Conservation (phyloP, 1,140 invertebrate species). For the Drosophila ambigua region DNA sequence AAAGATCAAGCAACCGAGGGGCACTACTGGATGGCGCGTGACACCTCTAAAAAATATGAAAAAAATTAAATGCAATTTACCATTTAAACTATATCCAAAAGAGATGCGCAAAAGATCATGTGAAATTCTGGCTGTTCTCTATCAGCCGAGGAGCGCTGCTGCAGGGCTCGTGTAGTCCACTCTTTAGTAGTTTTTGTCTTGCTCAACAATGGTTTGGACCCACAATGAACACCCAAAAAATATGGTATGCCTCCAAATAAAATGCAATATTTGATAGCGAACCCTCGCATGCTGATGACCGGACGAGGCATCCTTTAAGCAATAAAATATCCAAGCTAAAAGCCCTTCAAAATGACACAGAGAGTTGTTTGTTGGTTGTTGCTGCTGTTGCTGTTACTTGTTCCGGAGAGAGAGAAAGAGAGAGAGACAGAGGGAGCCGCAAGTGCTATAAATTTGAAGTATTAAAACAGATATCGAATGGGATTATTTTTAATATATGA, state of each 20-base stretch:
- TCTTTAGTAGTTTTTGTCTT: too few relatives aligned
- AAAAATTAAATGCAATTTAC: too few relatives aligned
- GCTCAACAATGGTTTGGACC: not conserved
- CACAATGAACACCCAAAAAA: not conserved
- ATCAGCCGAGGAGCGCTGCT: too few relatives aligned
- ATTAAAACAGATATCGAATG: conserved; percentile 80
- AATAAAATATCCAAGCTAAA: conserved; percentile 75
- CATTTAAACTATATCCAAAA: too few relatives aligned
- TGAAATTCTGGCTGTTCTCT: too few relatives aligned
- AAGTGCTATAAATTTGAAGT: conserved; percentile 74
- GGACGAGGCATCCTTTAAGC: conserved; percentile 60
- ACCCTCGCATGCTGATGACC: conserved; percentile 51
- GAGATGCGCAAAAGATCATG: too few relatives aligned
- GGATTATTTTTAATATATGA: conserved; percentile 78
- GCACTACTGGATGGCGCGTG: too few relatives aligned
- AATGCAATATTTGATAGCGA: conserved; percentile 26
- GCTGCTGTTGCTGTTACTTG: conserved; percentile 29
- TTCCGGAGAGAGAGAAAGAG: conserved; percentile 5
- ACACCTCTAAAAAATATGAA: too few relatives aligned
- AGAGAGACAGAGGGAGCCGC: not conserved
- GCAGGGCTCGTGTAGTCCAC: too few relatives aligned
- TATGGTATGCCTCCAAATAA: not conserved
- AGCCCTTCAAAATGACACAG: conserved; percentile 72
- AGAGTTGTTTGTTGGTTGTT: conserved; percentile 21
- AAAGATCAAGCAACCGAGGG: too few relatives aligned